These are phyloP conservation scores for Darwinula stevensoni DNA, from an alignment of 2,888 invertebrate species.

Conservation along the genomic window DNA sequence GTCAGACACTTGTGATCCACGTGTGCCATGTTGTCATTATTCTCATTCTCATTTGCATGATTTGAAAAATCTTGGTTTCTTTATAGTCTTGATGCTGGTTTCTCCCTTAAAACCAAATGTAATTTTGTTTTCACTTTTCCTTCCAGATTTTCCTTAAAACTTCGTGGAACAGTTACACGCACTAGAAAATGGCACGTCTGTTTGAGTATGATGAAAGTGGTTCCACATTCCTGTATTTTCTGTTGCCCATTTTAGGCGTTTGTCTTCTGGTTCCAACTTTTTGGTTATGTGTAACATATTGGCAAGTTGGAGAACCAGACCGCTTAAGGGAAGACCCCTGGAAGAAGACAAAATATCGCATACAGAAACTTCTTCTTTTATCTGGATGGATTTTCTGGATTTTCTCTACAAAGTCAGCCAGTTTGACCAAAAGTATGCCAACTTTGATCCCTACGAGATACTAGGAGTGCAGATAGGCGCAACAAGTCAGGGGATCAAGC, in stretches of 20 bases:
- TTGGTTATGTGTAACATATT: slow-evolving; percentile 89
- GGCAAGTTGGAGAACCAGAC: no score
- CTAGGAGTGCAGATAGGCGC: slow-evolving; percentile 60
- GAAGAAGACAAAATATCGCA: slow-evolving; percentile 44
- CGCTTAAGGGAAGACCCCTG: slow-evolving; percentile 63
- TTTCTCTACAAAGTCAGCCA: slow-evolving; percentile 74
- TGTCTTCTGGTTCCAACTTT: slow-evolving; percentile 84
- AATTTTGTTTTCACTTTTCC: neutral
- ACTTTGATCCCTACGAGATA: slow-evolving; percentile 96
- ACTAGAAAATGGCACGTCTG: slow-evolving; percentile 69
- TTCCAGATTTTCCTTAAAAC: neutral
- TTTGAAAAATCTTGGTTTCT: no score
- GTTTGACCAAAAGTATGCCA: slow-evolving; percentile 91
- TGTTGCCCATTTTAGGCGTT: slow-evolving; percentile 80
- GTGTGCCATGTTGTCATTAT: no score
- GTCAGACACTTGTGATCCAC: no score
- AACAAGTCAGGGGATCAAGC: slow-evolving; percentile 63
- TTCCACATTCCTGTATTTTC: slow-evolving; percentile 94
- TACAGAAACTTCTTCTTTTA: slow-evolving; percentile 40
- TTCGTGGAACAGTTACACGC: neutral
- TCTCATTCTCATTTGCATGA: no score
- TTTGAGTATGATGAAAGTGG: slow-evolving; percentile 99
- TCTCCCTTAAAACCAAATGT: neutral
- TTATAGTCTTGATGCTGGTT: no score
- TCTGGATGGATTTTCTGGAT: slow-evolving; percentile 51